Evolutionary conservation across 2,113 vertebrate species (phyloP), one percentile per base, ranked within the genome.

Genomic region (Chionis minor): DNA sequence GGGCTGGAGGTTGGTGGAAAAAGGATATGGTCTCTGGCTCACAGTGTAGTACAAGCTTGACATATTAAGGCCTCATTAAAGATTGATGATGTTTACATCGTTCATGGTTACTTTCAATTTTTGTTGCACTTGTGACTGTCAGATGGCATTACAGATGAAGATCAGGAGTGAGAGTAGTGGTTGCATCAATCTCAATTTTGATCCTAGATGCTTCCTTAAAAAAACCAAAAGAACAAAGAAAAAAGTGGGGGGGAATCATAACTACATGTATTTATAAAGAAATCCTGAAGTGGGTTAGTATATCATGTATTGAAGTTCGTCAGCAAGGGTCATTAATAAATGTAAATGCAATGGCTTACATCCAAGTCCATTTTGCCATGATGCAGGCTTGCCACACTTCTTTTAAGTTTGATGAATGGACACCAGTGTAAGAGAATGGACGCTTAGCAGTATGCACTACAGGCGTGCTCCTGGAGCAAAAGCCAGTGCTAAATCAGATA

Each of bases 81-180:
- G 26, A 91, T 91, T 91, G 83, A 94, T 86, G 88, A 47, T 94
- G 63, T 88, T 96, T 92, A 80, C 72, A 82, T 58, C 2, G 1
- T 80, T 96, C 66, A 24, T 47, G 35, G 42, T 91, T 93, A 45
- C 54, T 93, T 95, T 47, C 73, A 67, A 65, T 88, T 96, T 96
- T 94, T 84, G 27, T 86, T 94, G 81, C 47, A 44, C 30, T 5
- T 80, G 38, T 55, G 70, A 80, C 77, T 96, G 81, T 97, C 91
- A 91, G 81, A 69, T 95, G 71, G 55, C 42, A 58, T 92, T 94
- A 54, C 58, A 90, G 80, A 62, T 61, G 65, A 94, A 90, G 65
- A 63, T 42, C 7, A 40, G 78, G 35, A 58, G 51, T 13, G 40
- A 92, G n/a, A 56, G 27, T 51, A 62, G 55, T 0, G 0, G 49